A percentile compares a stretch with the other conserved stretches of the same genome.
Conservation (phyloP, 64 coral and sea anemone species). For the Stichodactyla mertensii region DNA sequence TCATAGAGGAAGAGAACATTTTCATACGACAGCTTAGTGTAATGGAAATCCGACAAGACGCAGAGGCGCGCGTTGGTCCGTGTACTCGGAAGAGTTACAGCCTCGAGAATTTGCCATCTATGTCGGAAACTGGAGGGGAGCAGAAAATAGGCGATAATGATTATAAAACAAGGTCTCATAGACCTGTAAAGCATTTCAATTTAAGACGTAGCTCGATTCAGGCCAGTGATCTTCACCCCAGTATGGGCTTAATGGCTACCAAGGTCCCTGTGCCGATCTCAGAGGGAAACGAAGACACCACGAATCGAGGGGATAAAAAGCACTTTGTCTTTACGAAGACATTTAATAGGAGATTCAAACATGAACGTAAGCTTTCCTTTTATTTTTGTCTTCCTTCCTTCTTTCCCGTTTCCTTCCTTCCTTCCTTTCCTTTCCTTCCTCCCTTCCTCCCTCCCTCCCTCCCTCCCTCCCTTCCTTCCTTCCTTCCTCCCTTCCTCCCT, state of each 20-base stretch:
- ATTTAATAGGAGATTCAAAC: neutral
- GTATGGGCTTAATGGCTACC: neutral
- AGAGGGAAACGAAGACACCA: neutral
- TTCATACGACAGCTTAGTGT: neutral
- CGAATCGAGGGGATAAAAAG: neutral
- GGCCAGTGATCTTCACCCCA: neutral
- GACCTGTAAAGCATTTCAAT: neutral
- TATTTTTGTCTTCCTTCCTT: neutral
- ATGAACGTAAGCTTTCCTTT: neutral
- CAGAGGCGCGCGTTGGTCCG: neutral
- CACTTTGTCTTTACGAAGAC: neutral
- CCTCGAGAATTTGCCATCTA: conserved; percentile 14
- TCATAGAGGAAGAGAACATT: conserved; percentile 11
- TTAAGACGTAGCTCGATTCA: neutral
- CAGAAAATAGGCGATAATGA: neutral
- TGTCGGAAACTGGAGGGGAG: neutral
- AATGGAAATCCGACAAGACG: neutral
- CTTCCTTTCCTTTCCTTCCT: neutral
- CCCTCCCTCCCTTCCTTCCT: neutral
- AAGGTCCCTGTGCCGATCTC: neutral
- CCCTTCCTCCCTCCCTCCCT: neutral
- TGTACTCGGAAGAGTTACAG: conserved; percentile 3
- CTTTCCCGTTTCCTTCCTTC: too few species aligned
- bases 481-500: neutral
- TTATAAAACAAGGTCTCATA: neutral